Conservation (phyloP, 2,797 vertebrate species). For the Pteronotus mesoamericanus region DNA sequence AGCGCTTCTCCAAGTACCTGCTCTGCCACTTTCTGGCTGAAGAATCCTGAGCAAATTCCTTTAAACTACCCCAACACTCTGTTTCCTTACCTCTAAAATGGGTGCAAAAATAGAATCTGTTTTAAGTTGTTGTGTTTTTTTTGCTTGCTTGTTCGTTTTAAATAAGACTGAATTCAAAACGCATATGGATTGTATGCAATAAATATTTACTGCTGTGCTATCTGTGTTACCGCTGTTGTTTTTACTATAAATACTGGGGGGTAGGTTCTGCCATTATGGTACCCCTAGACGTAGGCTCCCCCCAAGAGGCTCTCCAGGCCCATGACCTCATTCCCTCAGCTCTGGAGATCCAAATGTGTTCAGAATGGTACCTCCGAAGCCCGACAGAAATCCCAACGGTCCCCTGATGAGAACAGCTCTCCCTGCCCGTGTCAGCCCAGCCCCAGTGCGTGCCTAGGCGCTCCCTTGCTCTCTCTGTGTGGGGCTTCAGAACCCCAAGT, state of each 20-base stretch:
- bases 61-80: not conserved
- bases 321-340: rapidly evolving
- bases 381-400: not conserved
- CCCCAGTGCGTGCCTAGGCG: rapidly evolving
- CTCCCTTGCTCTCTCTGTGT: not conserved
- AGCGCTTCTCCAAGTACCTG: not conserved
- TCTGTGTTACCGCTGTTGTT: not conserved
- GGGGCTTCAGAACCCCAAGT: not conserved
- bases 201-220: too few species aligned
- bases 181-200: not conserved
- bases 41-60: not conserved
- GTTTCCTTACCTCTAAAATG: conserved; percentile 36
- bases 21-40: not conserved
- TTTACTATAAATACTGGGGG: not conserved
- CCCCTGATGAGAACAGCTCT: too few species aligned
- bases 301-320: rapidly evolving
- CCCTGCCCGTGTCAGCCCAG: rapidly evolving
- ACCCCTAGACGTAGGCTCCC: not conserved
- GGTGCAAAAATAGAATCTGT: not conserved
- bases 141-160: not conserved
- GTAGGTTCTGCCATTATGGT: not conserved
- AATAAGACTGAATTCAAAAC: not conserved
- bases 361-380: not conserved
- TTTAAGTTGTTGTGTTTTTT: not conserved
- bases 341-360: not conserved